Percentiles rank a stretch among this genome's conserved stretches.
Conservation (phyloP, 2,888 invertebrate species). For the Callosobruchus maculatus region DNA sequence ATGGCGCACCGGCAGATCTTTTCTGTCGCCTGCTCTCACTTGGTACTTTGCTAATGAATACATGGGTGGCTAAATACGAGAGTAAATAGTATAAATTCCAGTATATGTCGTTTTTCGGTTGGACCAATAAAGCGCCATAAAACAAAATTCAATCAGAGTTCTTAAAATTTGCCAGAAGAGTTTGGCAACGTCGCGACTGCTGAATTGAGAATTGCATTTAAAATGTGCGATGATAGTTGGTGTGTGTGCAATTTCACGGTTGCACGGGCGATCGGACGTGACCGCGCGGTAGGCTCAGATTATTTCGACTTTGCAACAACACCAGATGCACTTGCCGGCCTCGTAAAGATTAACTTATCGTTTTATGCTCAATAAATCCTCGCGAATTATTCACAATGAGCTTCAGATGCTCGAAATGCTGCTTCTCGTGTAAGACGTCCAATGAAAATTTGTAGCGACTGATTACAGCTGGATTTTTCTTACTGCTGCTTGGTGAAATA, state of each 20-base stretch:
- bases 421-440: neutral
- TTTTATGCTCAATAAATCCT: neutral
- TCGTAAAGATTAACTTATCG: neutral
- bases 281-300: neutral
- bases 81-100: too few species aligned
- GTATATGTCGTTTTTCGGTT: too few species aligned
- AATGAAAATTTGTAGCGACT: too few species aligned
- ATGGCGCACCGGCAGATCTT: too few species aligned
- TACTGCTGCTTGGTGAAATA: too few species aligned
- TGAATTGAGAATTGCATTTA: neutral
- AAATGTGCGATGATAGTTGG: neutral
- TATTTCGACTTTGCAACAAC: neutral
- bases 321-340: neutral
- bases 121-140: too few species aligned
- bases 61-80: too few species aligned
- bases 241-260: neutral
- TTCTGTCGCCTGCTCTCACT: too few species aligned
- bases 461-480: too few species aligned
- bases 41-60: too few species aligned
- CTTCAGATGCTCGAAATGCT: neutral
- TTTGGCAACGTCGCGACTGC: neutral
- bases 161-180: neutral
- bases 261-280: neutral
- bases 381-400: neutral
- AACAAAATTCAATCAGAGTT: too few species aligned